These are phyloP conservation scores for Salmo trutta DNA, from an alignment of 2,797 vertebrate species.

Conservation along the genomic window DNA sequence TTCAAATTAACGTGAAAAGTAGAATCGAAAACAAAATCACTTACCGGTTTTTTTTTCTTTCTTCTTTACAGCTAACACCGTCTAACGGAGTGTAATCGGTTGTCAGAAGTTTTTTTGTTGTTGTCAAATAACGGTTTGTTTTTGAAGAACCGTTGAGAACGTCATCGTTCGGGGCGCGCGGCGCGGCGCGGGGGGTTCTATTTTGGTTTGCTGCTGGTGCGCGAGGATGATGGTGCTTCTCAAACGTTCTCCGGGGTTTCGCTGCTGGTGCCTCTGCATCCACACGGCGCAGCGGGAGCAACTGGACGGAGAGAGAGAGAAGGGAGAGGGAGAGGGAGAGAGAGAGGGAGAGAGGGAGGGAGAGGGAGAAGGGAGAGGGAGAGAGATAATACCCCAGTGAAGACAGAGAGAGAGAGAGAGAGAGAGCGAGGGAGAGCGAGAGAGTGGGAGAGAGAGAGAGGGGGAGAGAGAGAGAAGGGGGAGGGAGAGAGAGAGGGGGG, in stretches of 20 bases:
- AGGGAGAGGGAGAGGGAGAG: conserved; percentile 9
- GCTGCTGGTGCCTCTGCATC: conserved; percentile 59
- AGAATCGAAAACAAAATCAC: conserved; percentile 42
- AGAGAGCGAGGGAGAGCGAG: not conserved
- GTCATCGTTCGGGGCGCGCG: conserved; percentile 56
- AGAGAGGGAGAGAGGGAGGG: not conserved
- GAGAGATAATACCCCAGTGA: not conserved
- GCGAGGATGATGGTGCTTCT: conserved; percentile 37
- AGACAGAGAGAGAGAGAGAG: not conserved
- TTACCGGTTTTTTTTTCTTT: conserved; percentile 59
- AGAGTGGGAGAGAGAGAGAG: not conserved
- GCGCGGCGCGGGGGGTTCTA: conserved; percentile 21
- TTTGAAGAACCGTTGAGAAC: conserved; percentile 63
- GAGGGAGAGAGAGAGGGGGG: conserved; percentile 1
- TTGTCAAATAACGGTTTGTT: conserved; percentile 71
- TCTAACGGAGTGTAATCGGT: conserved; percentile 45
- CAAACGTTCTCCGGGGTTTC: conserved; percentile 33
- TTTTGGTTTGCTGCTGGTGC: conserved; percentile 48
- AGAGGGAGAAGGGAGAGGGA: not conserved
- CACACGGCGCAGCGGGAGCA: conserved; percentile 55
- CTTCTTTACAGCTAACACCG: conserved; percentile 56
- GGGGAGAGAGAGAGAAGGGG: not conserved
- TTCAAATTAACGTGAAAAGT: conserved; percentile 24
- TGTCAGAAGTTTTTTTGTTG: conserved; percentile 30
- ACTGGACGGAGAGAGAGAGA: conserved; percentile 14